phyloP scores from a whole-genome alignment of 2,888 invertebrate species.

The Opisthograptis luteolata region DNA sequence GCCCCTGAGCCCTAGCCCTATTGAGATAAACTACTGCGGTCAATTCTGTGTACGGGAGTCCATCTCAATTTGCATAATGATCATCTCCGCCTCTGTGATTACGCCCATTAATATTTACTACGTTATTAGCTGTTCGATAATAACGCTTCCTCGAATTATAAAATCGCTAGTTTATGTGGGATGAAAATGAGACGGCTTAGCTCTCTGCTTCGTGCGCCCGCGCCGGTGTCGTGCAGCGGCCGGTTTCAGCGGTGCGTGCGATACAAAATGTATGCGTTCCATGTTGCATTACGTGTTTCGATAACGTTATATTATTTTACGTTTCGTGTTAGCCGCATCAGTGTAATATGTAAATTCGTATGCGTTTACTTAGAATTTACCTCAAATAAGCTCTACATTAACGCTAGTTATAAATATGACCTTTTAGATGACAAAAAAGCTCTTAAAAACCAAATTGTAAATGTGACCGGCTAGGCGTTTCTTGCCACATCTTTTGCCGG shows the following conservation, averaged over 20 bases:
- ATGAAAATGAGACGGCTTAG: constrained; percentile 11
- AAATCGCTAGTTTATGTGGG: constrained; percentile 31
- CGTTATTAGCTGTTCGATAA: constrained; percentile 52
- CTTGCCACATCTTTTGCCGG: too few species aligned
- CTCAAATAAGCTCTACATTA: constrained; percentile 27
- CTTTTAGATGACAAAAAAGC: too few species aligned
- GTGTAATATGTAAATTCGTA: constrained; percentile 23
- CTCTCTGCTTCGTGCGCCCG: constrained; percentile 13
- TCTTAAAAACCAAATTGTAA: too few species aligned
- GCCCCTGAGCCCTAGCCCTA: constrained; percentile 64
- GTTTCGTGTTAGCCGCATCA: constrained; percentile 40
- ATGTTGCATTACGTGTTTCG: constrained; percentile 37
- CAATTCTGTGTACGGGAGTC: constrained; percentile 46
- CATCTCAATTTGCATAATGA: constrained; percentile 68
- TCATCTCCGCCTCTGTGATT: constrained; percentile 57
- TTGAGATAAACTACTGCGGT: constrained; percentile 63
- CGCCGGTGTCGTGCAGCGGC: neutral
- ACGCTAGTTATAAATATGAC: too few species aligned
- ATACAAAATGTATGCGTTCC: constrained; percentile 46
- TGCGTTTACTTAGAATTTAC: neutral
- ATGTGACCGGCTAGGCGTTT: too few species aligned
- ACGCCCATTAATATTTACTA: constrained; percentile 63
- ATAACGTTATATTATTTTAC: constrained; percentile 53
- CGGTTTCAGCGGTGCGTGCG: constrained; percentile 43
- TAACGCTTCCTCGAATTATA: constrained; percentile 50